phyloP scores from a whole-genome alignment of 1,140 invertebrate species.

The Diuraphis noxia region DNA sequence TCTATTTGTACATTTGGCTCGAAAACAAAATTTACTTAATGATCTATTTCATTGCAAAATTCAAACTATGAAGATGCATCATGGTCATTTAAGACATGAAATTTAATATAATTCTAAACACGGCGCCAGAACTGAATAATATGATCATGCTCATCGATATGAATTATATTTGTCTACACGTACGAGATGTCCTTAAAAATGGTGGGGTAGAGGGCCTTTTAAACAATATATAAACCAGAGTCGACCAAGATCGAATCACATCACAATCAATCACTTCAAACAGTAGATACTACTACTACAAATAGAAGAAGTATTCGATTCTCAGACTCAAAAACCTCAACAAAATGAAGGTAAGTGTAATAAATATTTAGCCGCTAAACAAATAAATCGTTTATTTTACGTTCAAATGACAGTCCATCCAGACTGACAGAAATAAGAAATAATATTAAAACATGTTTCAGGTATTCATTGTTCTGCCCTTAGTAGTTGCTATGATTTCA shows the following conservation, averaged over 20 bases:
- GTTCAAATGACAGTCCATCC: background rate
- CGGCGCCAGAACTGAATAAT: constrained; percentile 16
- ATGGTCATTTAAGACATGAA: constrained; percentile 42
- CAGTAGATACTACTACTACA: constrained; percentile 10
- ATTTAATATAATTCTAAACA: constrained; percentile 34
- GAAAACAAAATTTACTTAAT: background rate
- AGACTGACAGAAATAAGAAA: background rate
- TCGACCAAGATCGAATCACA: background rate
- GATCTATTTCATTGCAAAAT: constrained; percentile 50
- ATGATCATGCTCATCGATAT: constrained; percentile 31
- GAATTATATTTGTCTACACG: constrained; percentile 41
- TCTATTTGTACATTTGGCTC: constrained; percentile 22
- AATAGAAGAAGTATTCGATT: background rate
- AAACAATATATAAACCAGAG: constrained; percentile 10
- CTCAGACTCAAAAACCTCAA: background rate
- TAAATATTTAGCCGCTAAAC: background rate
- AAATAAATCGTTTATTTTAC: background rate
- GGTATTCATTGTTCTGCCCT: constrained; percentile 13
- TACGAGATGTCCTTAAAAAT: constrained; percentile 33
- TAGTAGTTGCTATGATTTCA: constrained; percentile 45
- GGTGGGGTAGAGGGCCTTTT: constrained; percentile 32
- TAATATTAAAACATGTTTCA: background rate
- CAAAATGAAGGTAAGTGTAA: constrained; percentile 32
- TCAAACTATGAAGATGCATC: constrained; percentile 32
- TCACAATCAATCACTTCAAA: background rate